Percentiles rank a stretch among this genome's conserved stretches.
Evolutionary conservation across 2,888 invertebrate species (phyloP).

Genomic region (Pollenia labialis): DNA sequence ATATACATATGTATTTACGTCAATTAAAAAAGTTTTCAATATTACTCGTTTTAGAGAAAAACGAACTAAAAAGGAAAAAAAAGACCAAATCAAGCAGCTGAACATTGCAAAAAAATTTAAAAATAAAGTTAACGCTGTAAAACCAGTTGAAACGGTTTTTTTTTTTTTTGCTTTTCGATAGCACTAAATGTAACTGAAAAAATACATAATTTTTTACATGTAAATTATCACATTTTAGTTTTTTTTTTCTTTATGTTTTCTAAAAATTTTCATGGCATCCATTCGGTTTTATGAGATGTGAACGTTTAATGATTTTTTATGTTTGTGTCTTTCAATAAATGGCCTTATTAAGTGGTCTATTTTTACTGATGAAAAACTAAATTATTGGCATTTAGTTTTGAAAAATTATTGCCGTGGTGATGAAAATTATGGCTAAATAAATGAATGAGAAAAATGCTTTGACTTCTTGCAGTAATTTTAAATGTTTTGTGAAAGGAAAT

Average conservation of each 20-base stretch:
- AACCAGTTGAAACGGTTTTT: conserved; percentile 28
- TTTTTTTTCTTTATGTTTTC: neutral
- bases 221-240: conserved; percentile 29
- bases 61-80: neutral
- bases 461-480: neutral
- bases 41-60: neutral
- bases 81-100: neutral
- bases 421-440: neutral
- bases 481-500: neutral
- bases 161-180: neutral
- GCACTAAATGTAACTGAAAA: neutral
- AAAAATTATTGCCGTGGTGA: neutral
- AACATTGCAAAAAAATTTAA: neutral
- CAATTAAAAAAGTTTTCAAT: neutral
- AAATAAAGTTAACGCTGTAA: conserved; percentile 6
- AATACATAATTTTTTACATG: conserved; percentile 26
- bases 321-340: neutral
- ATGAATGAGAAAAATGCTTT: neutral
- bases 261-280: conserved; percentile 6
- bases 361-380: conserved; percentile 1
- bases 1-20: neutral
- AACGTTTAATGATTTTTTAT: conserved; percentile 19
- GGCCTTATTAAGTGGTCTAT: conserved; percentile 20
- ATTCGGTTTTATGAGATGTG: conserved; percentile 11
- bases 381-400: neutral